Conservation (phyloP, 2,113 vertebrate species). For the Malaclemys terrapin region DNA sequence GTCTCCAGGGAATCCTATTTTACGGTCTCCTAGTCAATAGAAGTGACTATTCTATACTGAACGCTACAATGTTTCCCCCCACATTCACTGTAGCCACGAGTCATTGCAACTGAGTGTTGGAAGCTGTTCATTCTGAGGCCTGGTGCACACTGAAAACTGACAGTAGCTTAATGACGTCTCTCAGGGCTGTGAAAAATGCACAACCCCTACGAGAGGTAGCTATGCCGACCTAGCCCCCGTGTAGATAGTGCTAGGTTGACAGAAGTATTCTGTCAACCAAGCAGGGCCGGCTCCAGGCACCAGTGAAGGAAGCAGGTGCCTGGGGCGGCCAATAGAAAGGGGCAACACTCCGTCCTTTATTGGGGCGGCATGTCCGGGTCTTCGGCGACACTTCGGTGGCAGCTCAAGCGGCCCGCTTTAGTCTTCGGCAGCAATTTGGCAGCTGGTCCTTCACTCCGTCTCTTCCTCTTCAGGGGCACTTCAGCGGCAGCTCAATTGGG, state of each 20-base stretch:
- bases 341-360: too few relatives aligned
- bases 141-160: background rate
- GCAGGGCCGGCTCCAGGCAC: too few relatives aligned
- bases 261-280: background rate
- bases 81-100: background rate
- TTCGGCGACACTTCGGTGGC: too few relatives aligned
- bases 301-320: too few relatives aligned
- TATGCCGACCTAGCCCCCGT: background rate
- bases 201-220: background rate
- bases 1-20: background rate
- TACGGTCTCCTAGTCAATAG: constrained; percentile 16
- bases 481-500: too few relatives aligned
- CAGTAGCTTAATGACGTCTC: background rate
- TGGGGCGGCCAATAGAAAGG: too few relatives aligned
- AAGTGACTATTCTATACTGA: background rate
- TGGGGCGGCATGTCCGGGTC: too few relatives aligned
- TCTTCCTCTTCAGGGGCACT: too few relatives aligned
- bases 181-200: background rate
- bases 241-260: background rate
- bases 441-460: too few relatives aligned
- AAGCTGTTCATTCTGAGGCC: background rate
- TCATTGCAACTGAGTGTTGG: background rate
- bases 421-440: too few relatives aligned
- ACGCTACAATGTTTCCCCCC: background rate
- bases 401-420: too few relatives aligned